Evolutionary conservation across 2,113 vertebrate species (phyloP).

Genomic region (Diglossa brunneiventris): DNA sequence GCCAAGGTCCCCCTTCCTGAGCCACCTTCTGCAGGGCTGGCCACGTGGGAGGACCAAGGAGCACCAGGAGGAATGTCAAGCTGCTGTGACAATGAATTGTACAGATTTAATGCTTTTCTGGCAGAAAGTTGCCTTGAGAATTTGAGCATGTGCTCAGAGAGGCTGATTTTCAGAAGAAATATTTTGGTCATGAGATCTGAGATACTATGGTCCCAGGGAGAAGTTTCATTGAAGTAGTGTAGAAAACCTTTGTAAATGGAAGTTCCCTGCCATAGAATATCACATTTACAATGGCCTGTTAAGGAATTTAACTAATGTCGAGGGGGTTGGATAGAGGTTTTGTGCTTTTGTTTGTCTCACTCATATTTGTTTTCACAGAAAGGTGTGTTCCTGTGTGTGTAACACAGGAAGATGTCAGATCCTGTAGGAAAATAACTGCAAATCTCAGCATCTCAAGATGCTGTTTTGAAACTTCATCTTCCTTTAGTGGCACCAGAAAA

Average conservation of each 20-base stretch:
- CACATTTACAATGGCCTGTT: background rate
- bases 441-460: background rate
- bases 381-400: background rate
- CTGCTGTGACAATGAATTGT: background rate
- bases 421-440: background rate
- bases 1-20: background rate
- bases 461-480: background rate
- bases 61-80: background rate
- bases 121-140: background rate
- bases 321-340: background rate
- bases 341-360: background rate
- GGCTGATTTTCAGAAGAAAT: background rate
- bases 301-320: background rate
- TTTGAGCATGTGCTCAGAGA: background rate
- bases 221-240: background rate
- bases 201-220: background rate
- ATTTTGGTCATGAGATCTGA: background rate
- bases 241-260: background rate
- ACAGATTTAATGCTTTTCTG: background rate
- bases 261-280: background rate
- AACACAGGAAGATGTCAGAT: background rate
- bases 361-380: background rate
- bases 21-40: fast-evolving
- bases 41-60: fast-evolving
- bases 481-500: background rate